These are phyloP conservation scores for Galaxea fascicularis DNA, from an alignment of 92 coral and sea anemone species.

Conservation along the genomic window DNA sequence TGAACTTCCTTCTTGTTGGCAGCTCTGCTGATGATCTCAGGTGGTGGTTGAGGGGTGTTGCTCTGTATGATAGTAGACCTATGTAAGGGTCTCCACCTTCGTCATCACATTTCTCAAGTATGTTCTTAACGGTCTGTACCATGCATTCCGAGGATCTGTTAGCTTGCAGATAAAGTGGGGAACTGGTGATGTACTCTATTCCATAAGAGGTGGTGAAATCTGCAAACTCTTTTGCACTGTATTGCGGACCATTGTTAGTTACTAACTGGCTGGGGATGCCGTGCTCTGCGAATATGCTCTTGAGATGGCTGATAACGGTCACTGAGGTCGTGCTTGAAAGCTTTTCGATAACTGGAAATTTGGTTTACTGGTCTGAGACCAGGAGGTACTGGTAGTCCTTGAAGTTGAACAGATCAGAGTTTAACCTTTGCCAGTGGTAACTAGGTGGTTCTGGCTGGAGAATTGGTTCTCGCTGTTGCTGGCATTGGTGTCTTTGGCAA, in stretches of 20 bases:
- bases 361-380: slow-evolving; percentile 68
- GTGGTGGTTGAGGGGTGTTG: slow-evolving; percentile 48
- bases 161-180: slow-evolving; percentile 25
- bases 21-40: slow-evolving; percentile 42
- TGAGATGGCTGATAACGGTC: slow-evolving; percentile 61
- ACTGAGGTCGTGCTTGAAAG: slow-evolving; percentile 64
- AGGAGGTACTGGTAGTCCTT: slow-evolving; percentile 53
- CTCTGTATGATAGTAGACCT: slow-evolving; percentile 44
- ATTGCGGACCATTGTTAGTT: slow-evolving; percentile 36
- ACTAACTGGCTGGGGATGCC: slow-evolving; percentile 8
- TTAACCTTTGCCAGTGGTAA: slow-evolving; percentile 58
- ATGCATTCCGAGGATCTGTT: slow-evolving; percentile 15
- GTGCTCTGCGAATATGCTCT: slow-evolving; percentile 57
- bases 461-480: slow-evolving; percentile 28
- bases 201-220: slow-evolving; percentile 8
- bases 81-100: slow-evolving; percentile 57
- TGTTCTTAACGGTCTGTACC: background rate
- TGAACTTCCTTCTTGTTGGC: slow-evolving; percentile 39
- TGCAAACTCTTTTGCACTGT: background rate
- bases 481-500: slow-evolving; percentile 56
- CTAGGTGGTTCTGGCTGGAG: slow-evolving; percentile 61
- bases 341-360: slow-evolving; percentile 60
- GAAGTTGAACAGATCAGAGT: slow-evolving; percentile 61
- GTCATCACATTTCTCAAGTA: slow-evolving; percentile 46
- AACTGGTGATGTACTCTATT: slow-evolving; percentile 22